phyloP scores from a whole-genome alignment of 53 echinoderm and acorn worm genomes.

The Pentamera pediparva region DNA sequence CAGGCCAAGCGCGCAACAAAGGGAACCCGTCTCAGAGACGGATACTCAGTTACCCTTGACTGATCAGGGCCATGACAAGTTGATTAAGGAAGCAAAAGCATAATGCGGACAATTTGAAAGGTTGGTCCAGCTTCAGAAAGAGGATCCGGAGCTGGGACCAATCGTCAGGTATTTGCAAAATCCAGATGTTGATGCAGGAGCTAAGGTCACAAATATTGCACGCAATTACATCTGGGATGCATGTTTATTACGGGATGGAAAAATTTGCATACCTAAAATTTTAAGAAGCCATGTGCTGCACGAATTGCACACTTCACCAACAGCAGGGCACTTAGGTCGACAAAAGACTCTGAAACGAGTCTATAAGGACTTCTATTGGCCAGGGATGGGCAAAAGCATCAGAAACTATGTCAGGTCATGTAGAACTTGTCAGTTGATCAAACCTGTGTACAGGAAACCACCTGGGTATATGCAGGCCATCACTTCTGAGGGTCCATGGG shows the following conservation, averaged over 20 bases:
- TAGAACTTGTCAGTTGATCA: constrained; percentile 28
- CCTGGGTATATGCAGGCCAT: constrained; percentile 39
- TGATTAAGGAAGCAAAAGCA: not conserved
- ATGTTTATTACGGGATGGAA: not conserved
- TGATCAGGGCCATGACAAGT: not conserved
- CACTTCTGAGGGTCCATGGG: constrained; percentile 39
- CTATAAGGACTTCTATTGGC: constrained; percentile 37
- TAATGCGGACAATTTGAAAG: not conserved
- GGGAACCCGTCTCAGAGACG: not conserved
- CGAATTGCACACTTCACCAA: constrained; percentile 35
- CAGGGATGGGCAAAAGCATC: constrained; percentile 15
- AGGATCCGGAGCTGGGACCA: constrained; percentile 8
- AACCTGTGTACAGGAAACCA: constrained; percentile 31
- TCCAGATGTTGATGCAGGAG: not conserved
- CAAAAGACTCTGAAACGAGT: constrained; percentile 42
- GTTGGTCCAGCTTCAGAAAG: not conserved
- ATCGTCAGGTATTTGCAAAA: constrained; percentile 1
- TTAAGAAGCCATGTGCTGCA: constrained; percentile 15
- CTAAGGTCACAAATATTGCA: not conserved
- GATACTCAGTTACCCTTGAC: not conserved
- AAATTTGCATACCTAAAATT: not conserved
- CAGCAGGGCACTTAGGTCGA: constrained; percentile 49
- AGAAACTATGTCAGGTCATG: constrained; percentile 34
- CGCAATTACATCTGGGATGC: not conserved
- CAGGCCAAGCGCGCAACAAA: not conserved